Evolutionary conservation across 2,888 invertebrate species (phyloP).

Genomic region (Pollenia angustigena): DNA sequence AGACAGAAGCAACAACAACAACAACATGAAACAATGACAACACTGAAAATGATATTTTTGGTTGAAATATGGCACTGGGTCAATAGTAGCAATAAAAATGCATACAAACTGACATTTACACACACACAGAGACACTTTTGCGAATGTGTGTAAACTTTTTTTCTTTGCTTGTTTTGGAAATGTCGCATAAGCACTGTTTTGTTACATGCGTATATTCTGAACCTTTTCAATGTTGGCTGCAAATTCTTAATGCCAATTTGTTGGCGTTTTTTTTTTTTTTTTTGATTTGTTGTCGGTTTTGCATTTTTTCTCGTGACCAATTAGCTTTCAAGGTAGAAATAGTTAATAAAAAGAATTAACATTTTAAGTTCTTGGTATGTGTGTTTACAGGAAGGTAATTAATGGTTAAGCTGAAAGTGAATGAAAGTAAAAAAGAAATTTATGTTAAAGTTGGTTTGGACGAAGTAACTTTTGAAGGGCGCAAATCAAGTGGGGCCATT

Average conservation of each 20-base stretch:
- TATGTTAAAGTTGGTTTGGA: no score
- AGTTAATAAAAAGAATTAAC: neutral
- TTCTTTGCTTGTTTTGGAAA: neutral
- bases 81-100: slow-evolving; percentile 45
- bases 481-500: no score
- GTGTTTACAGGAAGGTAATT: no score
- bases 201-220: neutral
- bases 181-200: neutral
- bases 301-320: slow-evolving; percentile 39
- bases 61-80: slow-evolving; percentile 57
- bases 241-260: neutral
- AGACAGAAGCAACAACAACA: slow-evolving; percentile 6
- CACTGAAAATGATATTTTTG: slow-evolving; percentile 64
- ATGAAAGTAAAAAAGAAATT: no score
- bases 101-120: neutral
- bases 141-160: neutral
- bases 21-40: slow-evolving; percentile 55
- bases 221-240: slow-evolving; percentile 3
- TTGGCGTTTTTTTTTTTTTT: neutral
- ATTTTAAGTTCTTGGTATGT: neutral
- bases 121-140: neutral
- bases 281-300: slow-evolving; percentile 22
- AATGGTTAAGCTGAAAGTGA: no score
- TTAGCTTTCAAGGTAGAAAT: slow-evolving; percentile 53
- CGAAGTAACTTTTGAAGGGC: no score